These are phyloP conservation scores for Drosophila elegans DNA, from an alignment of 1,140 invertebrate genomes.

Conservation along the genomic window DNA sequence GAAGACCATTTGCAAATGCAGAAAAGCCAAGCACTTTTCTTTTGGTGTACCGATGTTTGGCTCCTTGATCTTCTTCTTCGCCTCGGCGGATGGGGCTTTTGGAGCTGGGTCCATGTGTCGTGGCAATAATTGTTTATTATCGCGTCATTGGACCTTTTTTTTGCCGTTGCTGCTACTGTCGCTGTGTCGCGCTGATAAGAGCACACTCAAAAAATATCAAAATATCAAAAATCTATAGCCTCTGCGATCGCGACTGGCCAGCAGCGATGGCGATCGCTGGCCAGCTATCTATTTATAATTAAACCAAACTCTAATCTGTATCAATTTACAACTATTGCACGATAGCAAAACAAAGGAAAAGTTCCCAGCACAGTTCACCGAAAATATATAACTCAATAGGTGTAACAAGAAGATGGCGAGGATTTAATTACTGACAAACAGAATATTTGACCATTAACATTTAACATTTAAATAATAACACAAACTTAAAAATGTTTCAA, in stretches of 20 bases:
- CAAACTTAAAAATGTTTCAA: too few species aligned
- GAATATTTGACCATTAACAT: neutral
- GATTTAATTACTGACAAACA: neutral
- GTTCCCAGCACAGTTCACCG: neutral
- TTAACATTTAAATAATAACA: too few species aligned
- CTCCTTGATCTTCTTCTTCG: slow-evolving; percentile 7
- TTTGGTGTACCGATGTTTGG: slow-evolving; percentile 8
- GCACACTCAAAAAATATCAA: slow-evolving; percentile 53
- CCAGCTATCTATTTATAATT: slow-evolving; percentile 49
- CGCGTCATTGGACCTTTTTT: slow-evolving; percentile 50
- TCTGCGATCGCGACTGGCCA: slow-evolving; percentile 1
- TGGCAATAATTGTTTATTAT: slow-evolving; percentile 73
- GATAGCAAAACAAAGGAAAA: slow-evolving; percentile 31
- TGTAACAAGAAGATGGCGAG: neutral
- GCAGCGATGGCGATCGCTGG: slow-evolving; percentile 32
- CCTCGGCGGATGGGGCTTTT: slow-evolving; percentile 15
- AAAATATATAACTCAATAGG: neutral
- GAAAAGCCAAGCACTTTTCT: neutral
- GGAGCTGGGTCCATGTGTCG: slow-evolving; percentile 38
- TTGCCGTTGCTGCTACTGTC: slow-evolving; percentile 29
- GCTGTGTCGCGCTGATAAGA: slow-evolving; percentile 50
- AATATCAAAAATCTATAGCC: slow-evolving; percentile 38
- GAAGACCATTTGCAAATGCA: too few species aligned
- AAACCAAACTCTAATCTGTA: slow-evolving; percentile 42
- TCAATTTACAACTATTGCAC: slow-evolving; percentile 35